Evolutionary conservation across 1,140 invertebrate genomes (phyloP).

Genomic region (Lordiphosa clarofinis): DNA sequence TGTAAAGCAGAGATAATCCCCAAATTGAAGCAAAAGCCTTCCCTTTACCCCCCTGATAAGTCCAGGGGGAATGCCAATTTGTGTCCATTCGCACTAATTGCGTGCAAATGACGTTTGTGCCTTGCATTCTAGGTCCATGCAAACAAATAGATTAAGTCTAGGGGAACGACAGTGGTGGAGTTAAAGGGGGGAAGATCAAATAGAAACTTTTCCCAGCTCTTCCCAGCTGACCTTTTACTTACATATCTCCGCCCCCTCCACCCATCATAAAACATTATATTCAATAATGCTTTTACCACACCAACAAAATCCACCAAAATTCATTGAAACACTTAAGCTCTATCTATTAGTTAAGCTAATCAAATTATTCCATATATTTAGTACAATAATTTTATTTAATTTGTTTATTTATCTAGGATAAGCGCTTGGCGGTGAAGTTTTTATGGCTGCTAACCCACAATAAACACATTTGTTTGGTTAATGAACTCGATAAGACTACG

Average conservation of each 20-base stretch:
- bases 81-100: slow-evolving; percentile 71
- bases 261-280: too few species aligned
- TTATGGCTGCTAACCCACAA: slow-evolving; percentile 33
- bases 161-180: slow-evolving; percentile 7
- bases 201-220: background rate
- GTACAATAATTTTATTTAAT: slow-evolving; percentile 74
- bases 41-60: background rate
- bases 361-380: slow-evolving; percentile 62
- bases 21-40: slow-evolving; percentile 31
- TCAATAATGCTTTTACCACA: background rate
- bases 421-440: slow-evolving; percentile 13
- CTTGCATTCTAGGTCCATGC: slow-evolving; percentile 64
- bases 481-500: slow-evolving; percentile 72
- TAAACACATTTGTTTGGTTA: slow-evolving; percentile 75
- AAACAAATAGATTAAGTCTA: slow-evolving; percentile 50
- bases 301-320: slow-evolving; percentile 8
- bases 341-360: slow-evolving; percentile 29
- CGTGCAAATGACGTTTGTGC: slow-evolving; percentile 70
- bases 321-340: slow-evolving; percentile 11
- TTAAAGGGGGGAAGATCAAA: background rate
- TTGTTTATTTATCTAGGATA: slow-evolving; percentile 72
- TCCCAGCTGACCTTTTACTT: too few species aligned
- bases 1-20: slow-evolving; percentile 40
- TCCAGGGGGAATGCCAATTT: slow-evolving; percentile 32
- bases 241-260: too few species aligned